A percentile compares a stretch with the other conserved stretches of the same genome.
These are phyloP conservation scores for Harpalus rufipes DNA, from an alignment of 2,888 invertebrate species.

Conservation along the genomic window DNA sequence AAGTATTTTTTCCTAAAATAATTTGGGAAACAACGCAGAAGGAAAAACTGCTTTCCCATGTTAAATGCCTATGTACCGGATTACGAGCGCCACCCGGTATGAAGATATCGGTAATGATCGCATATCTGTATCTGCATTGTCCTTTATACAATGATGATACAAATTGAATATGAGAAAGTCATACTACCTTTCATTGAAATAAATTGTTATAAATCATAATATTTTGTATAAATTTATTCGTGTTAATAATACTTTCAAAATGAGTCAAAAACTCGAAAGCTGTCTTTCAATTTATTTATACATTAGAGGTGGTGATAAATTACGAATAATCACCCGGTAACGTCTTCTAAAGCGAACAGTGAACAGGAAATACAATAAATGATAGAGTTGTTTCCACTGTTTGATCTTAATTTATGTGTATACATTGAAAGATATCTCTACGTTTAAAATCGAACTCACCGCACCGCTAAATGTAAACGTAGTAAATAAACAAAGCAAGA, in stretches of 20 bases:
- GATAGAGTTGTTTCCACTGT: slow-evolving; percentile 10
- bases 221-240: too few species aligned
- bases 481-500: slow-evolving; percentile 60
- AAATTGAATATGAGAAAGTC: too few species aligned
- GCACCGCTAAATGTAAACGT: slow-evolving; percentile 38
- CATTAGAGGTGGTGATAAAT: background rate
- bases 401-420: slow-evolving; percentile 42
- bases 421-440: slow-evolving; percentile 17
- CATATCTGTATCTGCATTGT: too few species aligned
- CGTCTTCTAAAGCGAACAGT: background rate
- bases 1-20: too few species aligned
- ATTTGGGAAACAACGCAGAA: too few species aligned
- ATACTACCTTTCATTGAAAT: too few species aligned
- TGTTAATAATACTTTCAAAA: background rate
- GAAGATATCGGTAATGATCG: too few species aligned
- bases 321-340: background rate
- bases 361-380: slow-evolving; percentile 2
- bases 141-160: too few species aligned
- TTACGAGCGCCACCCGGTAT: too few species aligned
- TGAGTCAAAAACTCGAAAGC: background rate
- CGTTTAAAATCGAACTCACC: slow-evolving; percentile 46
- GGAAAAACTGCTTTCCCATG: too few species aligned
- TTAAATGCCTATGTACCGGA: too few species aligned
- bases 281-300: background rate
- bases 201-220: too few species aligned